Evolutionary conservation across 2,797 vertebrate genomes (phyloP), one percentile per base, ranked within the genome.

Genomic region (Falco novaeseelandiae): DNA sequence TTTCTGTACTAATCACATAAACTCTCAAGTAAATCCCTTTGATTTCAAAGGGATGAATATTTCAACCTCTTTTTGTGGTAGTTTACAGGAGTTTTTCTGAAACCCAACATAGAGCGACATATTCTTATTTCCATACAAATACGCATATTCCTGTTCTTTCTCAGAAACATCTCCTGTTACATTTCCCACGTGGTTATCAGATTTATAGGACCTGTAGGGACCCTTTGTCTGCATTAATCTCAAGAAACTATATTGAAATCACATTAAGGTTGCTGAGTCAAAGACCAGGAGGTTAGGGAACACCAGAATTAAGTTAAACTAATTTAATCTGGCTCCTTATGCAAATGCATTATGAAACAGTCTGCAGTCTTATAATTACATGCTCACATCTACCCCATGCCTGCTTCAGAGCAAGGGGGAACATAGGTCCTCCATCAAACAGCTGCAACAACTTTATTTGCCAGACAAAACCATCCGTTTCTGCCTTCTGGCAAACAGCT

Each of bases 1-100:
- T 55, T 58, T 83, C 71, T 74, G 52, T 80, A 89, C 46, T 96
- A 96, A 93, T 92, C 89, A 86, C 84, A 89, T 73, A 87, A 95
- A 96, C 84, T 86, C 78, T 71, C 65, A 49, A 91, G 71, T 27
- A 93, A 95, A 94, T 80, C 89, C 84, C 85, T 81, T 89, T 81
- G 91, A 94, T 94, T 97, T 93, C 92, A 92, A 95, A 85, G 22
- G 82, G 44, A 94, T 92, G 87, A 92, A 89, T 57, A 91, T 91
- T 95, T 93, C 81, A 81, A 65, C 70, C 59, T 77, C 63, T 78
- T 94, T 92, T 86, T 81, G 49, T 67, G 54, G 76, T 36, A 69
- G 52, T 87, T 93, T 76, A 61, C 55, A 32, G 46, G 54, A 83
- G 67, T 70, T 87, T 94, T 91, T 67, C 82, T 48, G 20, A 78